These are phyloP conservation scores for Leptopilina drosophilae DNA, from an alignment of 2,888 invertebrate genomes.

Conservation along the genomic window DNA sequence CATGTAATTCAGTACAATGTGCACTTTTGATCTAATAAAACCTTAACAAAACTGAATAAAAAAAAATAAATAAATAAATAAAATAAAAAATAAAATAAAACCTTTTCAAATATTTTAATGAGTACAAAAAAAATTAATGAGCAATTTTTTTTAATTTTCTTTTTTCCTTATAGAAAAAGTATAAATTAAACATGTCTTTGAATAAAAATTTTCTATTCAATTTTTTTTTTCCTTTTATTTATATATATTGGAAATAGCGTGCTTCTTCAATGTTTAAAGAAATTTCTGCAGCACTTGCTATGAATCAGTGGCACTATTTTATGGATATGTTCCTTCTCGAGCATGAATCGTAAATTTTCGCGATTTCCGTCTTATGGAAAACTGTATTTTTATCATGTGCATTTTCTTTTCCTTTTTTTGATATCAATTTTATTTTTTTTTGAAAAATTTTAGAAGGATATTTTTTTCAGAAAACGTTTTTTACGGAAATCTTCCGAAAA, in stretches of 20 bases:
- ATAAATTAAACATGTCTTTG: not conserved
- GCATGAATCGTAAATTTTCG: not conserved
- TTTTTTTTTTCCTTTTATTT: not conserved
- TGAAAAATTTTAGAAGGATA: not conserved
- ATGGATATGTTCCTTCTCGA: conserved; percentile 6
- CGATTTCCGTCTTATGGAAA: not conserved
- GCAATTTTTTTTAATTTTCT: no score
- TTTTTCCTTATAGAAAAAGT: no score
- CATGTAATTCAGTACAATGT: not conserved
- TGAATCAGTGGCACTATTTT: conserved; percentile 27
- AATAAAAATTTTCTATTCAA: not conserved
- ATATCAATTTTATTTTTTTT: not conserved
- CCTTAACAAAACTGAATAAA: not conserved
- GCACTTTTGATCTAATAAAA: not conserved
- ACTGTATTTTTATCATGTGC: conserved; percentile 19
- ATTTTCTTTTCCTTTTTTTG: not conserved
- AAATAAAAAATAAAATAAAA: not conserved
- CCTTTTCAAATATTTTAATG: not conserved
- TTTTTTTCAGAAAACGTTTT: not conserved
- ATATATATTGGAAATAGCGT: not conserved
- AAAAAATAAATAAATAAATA: not conserved
- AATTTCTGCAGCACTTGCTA: conserved; percentile 16
- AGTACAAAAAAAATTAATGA: not conserved
- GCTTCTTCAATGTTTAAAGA: not conserved
- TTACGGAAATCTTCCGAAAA: no score